Percentiles rank a stretch among this genome's conserved stretches.
Evolutionary conservation across 2,888 invertebrate genomes (phyloP).

Genomic region (Hoplodrina ambigua): DNA sequence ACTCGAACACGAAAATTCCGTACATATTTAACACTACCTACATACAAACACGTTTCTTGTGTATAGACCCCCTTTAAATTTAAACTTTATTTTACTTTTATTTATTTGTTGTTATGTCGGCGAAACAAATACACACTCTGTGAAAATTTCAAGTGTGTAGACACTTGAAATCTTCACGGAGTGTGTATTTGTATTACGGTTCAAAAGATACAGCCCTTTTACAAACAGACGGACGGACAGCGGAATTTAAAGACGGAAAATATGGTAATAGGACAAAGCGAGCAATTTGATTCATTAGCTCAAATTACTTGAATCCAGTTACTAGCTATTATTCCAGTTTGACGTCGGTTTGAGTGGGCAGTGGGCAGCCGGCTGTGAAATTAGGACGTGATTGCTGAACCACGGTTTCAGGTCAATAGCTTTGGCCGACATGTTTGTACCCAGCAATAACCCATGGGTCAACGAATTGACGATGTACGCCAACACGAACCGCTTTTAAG

Average conservation of each 20-base stretch:
- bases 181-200: no score
- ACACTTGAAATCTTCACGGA: no score
- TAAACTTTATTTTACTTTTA: no score
- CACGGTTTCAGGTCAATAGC: slow-evolving; percentile 78
- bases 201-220: no score
- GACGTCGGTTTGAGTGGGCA: slow-evolving; percentile 67
- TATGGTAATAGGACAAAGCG: slow-evolving; percentile 20
- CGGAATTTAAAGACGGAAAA: neutral
- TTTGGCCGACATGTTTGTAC: slow-evolving; percentile 69
- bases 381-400: slow-evolving; percentile 72
- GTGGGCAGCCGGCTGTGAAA: slow-evolving; percentile 75
- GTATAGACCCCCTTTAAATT: no score
- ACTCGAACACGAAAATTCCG: no score
- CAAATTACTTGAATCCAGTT: slow-evolving; percentile 64
- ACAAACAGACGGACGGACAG: neutral
- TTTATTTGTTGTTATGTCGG: no score
- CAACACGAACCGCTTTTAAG: slow-evolving; percentile 24
- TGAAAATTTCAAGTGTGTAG: no score
- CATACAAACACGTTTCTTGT: no score
- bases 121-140: no score
- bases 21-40: no score
- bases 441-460: slow-evolving; percentile 45
- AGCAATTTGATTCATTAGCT: slow-evolving; percentile 51
- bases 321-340: slow-evolving; percentile 60
- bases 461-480: slow-evolving; percentile 24